Evolutionary conservation across 1,140 invertebrate genomes (phyloP).

Genomic region (Phymorhynchus buccinoides): DNA sequence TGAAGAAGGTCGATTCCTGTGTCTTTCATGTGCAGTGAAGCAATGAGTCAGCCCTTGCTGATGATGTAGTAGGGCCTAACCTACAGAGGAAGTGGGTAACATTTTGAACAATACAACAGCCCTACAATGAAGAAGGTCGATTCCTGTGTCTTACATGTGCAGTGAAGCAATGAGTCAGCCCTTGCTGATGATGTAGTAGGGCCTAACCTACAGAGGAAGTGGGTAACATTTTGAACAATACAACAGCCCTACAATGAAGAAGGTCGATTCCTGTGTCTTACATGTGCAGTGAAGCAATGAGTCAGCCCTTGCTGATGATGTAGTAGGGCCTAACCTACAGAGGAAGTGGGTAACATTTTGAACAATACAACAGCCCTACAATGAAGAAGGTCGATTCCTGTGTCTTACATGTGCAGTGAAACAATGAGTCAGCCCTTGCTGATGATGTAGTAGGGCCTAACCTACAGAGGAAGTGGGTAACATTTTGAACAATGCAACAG

Average conservation of each 20-base stretch:
- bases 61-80: conserved; percentile 84
- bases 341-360: conserved; percentile 86
- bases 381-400: too few relatives aligned
- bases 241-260: too few relatives aligned
- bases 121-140: too few relatives aligned
- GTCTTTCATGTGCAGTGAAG: conserved; percentile 73
- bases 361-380: too few relatives aligned
- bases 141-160: too few relatives aligned
- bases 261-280: too few relatives aligned
- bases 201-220: conserved; percentile 85
- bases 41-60: conserved; percentile 88
- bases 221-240: conserved; percentile 85
- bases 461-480: conserved; percentile 85
- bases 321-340: conserved; percentile 84
- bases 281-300: conserved; percentile 80
- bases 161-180: conserved; percentile 85
- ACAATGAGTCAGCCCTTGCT: conserved; percentile 88
- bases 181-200: conserved; percentile 85
- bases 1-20: too few relatives aligned
- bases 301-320: conserved; percentile 87
- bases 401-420: too few relatives aligned
- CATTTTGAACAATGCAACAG: too few relatives aligned
- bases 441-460: conserved; percentile 83
- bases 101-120: too few relatives aligned
- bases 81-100: conserved; percentile 84